Evolutionary conservation across 1,140 invertebrate species (phyloP).

Genomic region (Zaprionus camerounensis): DNA sequence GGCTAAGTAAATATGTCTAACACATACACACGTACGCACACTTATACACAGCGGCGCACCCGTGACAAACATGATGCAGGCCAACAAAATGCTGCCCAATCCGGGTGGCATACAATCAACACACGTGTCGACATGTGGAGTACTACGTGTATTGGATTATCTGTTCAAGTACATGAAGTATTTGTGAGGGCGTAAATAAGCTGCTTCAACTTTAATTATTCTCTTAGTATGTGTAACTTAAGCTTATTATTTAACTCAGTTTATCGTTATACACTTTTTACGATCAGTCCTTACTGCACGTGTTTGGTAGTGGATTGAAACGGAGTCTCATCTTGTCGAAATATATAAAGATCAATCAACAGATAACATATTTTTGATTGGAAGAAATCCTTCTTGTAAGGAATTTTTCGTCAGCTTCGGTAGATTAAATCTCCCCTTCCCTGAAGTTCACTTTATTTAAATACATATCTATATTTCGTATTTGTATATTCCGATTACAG

Average conservation of each 20-base stretch:
- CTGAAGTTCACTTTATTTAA: neutral
- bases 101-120: constrained; percentile 11
- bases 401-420: too few relatives aligned
- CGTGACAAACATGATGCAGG: constrained; percentile 33
- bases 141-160: neutral
- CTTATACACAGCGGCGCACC: constrained; percentile 9
- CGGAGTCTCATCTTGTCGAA: too few relatives aligned
- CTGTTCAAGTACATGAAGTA: neutral
- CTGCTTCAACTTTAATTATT: neutral
- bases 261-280: too few relatives aligned
- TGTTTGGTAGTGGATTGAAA: too few relatives aligned
- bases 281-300: too few relatives aligned
- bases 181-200: constrained; percentile 3
- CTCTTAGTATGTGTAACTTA: neutral
- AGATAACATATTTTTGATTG: too few relatives aligned
- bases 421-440: too few relatives aligned
- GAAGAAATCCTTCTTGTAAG: too few relatives aligned
- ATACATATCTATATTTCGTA: neutral
- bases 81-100: constrained; percentile 18
- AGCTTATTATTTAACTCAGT: too few relatives aligned
- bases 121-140: neutral
- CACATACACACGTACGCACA: neutral
- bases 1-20: constrained; percentile 55
- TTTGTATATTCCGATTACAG: constrained; percentile 1
- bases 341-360: too few relatives aligned